These are phyloP conservation scores for Notodromas monacha DNA, from an alignment of 2,888 invertebrate genomes.

Conservation along the genomic window DNA sequence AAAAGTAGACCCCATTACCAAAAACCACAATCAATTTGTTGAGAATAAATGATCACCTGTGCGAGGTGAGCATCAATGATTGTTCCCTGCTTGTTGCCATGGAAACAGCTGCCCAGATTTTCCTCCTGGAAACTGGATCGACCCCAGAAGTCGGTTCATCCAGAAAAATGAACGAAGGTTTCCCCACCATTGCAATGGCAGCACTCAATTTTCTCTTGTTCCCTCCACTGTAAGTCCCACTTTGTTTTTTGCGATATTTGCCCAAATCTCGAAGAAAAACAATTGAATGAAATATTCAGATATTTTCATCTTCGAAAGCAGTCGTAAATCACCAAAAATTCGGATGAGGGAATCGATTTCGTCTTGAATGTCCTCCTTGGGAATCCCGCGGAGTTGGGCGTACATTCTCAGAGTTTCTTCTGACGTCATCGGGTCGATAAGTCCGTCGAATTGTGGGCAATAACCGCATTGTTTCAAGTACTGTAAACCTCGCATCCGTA, in stretches of 20 bases:
- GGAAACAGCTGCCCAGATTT: slow-evolving; percentile 27
- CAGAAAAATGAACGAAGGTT: slow-evolving; percentile 29
- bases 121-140: slow-evolving; percentile 29
- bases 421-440: no score
- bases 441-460: no score
- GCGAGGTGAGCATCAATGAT: slow-evolving; percentile 30
- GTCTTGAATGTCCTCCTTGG: no score
- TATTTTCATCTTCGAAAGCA: no score
- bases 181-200: slow-evolving; percentile 36
- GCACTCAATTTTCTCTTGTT: slow-evolving; percentile 43
- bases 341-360: no score
- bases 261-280: slow-evolving; percentile 16
- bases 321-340: no score
- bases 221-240: slow-evolving; percentile 29
- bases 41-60: slow-evolving; percentile 27
- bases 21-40: no score
- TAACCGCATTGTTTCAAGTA: no score
- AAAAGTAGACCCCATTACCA: no score
- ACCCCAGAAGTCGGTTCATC: slow-evolving; percentile 41
- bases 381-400: no score
- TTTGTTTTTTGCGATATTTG: slow-evolving; percentile 13
- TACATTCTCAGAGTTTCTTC: no score
- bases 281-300: no score
- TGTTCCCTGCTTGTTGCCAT: slow-evolving; percentile 20
- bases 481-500: slow-evolving; percentile 19